A percentile compares a stretch with the other conserved stretches of the same genome.
These are phyloP conservation scores for Festucalex cinctus DNA, from an alignment of 2,113 vertebrate species.

Conservation along the genomic window DNA sequence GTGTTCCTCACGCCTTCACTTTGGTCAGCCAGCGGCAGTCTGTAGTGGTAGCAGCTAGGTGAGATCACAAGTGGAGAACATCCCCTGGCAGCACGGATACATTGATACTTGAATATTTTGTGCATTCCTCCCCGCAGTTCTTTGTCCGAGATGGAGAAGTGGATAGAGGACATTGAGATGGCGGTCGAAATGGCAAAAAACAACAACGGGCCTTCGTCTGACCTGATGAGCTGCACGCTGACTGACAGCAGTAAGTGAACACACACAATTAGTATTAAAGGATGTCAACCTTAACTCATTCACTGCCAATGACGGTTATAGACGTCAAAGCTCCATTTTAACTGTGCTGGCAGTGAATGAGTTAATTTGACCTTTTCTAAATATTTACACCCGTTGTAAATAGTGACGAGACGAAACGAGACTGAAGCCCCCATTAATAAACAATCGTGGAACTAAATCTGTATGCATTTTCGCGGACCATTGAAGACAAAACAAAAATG, in stretches of 20 bases:
- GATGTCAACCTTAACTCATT: not conserved
- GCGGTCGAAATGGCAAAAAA: constrained; percentile 86
- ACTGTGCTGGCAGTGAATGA: too few relatives aligned
- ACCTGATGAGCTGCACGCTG: constrained; percentile 79
- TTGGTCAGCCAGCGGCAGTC: constrained; percentile 87
- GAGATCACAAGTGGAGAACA: constrained; percentile 20
- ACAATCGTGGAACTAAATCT: too few relatives aligned
- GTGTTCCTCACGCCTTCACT: constrained; percentile 91
- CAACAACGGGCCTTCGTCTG: constrained; percentile 78
- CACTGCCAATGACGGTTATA: too few relatives aligned
- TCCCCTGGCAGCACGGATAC: constrained; percentile 7
- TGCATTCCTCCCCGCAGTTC: constrained; percentile 66
- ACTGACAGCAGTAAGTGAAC: constrained; percentile 85
- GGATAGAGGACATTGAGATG: constrained; percentile 91
- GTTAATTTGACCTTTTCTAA: too few relatives aligned
- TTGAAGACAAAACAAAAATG: too few relatives aligned
- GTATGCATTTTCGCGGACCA: too few relatives aligned
- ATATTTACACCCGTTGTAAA: too few relatives aligned
- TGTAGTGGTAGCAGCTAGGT: constrained; percentile 93
- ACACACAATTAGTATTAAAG: not conserved
- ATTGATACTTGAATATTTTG: not conserved
- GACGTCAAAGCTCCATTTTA: too few relatives aligned
- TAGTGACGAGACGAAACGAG: too few relatives aligned
- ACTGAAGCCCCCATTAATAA: too few relatives aligned
- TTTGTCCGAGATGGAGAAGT: constrained; percentile 87